These are phyloP conservation scores for Microctonus brassicae DNA, from an alignment of 2,888 invertebrate species.

Conservation along the genomic window DNA sequence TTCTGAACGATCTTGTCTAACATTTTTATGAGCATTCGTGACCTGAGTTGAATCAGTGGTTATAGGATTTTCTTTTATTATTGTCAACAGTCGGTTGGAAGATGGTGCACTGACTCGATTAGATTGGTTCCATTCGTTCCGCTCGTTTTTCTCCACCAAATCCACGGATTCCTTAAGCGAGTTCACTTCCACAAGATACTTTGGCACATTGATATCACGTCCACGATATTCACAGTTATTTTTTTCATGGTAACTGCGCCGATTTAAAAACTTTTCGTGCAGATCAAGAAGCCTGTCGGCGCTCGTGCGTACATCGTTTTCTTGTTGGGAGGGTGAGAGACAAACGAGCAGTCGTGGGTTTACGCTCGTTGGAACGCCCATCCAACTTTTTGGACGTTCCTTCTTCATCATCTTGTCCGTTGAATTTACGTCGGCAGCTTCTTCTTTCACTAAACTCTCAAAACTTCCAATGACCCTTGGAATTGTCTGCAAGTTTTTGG, in stretches of 20 bases:
- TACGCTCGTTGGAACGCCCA: slow-evolving; percentile 74
- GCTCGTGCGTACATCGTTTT: slow-evolving; percentile 72
- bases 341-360: slow-evolving; percentile 77
- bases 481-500: slow-evolving; percentile 51
- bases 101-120: slow-evolving; percentile 27
- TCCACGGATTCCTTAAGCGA: slow-evolving; percentile 25
- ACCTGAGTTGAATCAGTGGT: slow-evolving; percentile 12
- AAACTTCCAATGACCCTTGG: slow-evolving; percentile 44
- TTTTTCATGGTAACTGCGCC: slow-evolving; percentile 74
- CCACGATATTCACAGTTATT: slow-evolving; percentile 27
- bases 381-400: slow-evolving; percentile 69
- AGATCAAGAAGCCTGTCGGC: slow-evolving; percentile 78
- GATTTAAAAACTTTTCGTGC: slow-evolving; percentile 79
- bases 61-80: slow-evolving; percentile 60
- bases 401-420: slow-evolving; percentile 47
- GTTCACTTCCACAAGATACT: slow-evolving; percentile 49
- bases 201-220: slow-evolving; percentile 49
- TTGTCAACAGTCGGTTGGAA: slow-evolving; percentile 55
- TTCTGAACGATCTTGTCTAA: slow-evolving; percentile 58
- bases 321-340: slow-evolving; percentile 79
- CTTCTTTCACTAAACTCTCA: slow-evolving; percentile 17
- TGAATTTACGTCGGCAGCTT: slow-evolving; percentile 11
- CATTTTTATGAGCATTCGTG: slow-evolving; percentile 30
- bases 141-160: slow-evolving; percentile 1
- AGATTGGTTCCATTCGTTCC: slow-evolving; percentile 32